These are phyloP conservation scores for Lymantria dispar DNA, from an alignment of 2,888 invertebrate genomes.

Conservation along the genomic window DNA sequence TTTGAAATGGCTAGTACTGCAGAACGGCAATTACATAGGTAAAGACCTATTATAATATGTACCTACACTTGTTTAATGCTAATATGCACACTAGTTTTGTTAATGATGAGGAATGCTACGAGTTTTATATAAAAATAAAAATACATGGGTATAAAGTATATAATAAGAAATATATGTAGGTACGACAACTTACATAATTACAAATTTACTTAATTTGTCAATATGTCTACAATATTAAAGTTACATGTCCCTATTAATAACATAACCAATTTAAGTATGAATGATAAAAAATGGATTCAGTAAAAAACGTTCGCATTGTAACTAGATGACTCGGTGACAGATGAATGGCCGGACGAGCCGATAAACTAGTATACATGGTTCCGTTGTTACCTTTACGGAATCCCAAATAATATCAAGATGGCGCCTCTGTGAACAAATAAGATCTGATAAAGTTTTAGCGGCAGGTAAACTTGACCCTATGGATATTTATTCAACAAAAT, in stretches of 20 bases:
- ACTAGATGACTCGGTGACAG: constrained; percentile 36
- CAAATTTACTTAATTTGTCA: neutral
- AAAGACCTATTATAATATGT: too few species aligned
- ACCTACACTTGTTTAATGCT: too few species aligned
- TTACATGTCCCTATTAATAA: constrained; percentile 1
- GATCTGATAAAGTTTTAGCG: constrained; percentile 50
- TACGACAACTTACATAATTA: neutral
- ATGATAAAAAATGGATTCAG: neutral
- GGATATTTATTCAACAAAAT: neutral
- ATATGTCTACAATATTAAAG: neutral
- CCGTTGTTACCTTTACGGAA: constrained; percentile 31
- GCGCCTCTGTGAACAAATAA: constrained; percentile 51
- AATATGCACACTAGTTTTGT: too few species aligned
- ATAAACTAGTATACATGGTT: constrained; percentile 33
- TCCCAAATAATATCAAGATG: constrained; percentile 43
- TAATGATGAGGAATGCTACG: too few species aligned
- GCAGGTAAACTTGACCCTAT: constrained; percentile 51
- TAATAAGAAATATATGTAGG: too few species aligned
- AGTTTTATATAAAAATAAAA: too few species aligned
- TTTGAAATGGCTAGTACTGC: too few species aligned
- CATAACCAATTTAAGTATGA: constrained; percentile 6
- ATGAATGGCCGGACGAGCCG: constrained; percentile 37
- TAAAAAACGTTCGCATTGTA: constrained; percentile 27
- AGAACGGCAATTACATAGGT: too few species aligned
- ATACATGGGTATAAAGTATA: too few species aligned